phyloP scores from a whole-genome alignment of 2,797 vertebrate genomes.

The Merluccius polli region DNA sequence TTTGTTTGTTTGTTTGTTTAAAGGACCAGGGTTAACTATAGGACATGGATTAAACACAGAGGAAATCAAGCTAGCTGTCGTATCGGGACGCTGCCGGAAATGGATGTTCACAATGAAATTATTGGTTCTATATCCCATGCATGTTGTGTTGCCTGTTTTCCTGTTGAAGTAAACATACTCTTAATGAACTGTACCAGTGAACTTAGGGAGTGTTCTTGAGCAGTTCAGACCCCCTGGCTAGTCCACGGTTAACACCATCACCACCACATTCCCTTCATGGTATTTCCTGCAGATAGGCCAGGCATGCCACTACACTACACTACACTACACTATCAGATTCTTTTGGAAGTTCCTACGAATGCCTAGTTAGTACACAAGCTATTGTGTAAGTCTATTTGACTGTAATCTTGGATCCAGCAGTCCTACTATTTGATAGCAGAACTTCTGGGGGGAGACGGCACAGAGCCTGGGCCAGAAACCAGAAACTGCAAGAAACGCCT shows the following conservation, averaged over 20 bases:
- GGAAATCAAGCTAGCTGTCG: conserved; percentile 21
- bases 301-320: conserved; percentile 46
- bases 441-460: not conserved
- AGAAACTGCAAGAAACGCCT: not conserved
- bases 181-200: too few species aligned
- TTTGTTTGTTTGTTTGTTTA: conserved; percentile 1
- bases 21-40: conserved; percentile 14
- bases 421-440: not conserved
- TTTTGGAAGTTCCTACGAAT: conserved; percentile 35
- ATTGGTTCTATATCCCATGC: conserved; percentile 14
- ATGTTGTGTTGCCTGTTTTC: conserved; percentile 33
- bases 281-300: conserved; percentile 68
- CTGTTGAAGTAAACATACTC: conserved; percentile 15
- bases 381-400: conserved; percentile 38
- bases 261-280: conserved; percentile 44
- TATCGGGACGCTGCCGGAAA: conserved; percentile 21
- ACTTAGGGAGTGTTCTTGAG: too few species aligned
- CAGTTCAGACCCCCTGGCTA: too few species aligned
- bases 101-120: too few species aligned
- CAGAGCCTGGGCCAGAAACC: not conserved
- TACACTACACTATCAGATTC: conserved; percentile 41
- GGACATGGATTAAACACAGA: conserved; percentile 9
- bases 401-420: not conserved
- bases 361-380: conserved; percentile 45
- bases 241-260: conserved; percentile 31